phyloP scores from a whole-genome alignment of 2,888 invertebrate genomes.

The Thera obeliscata region DNA sequence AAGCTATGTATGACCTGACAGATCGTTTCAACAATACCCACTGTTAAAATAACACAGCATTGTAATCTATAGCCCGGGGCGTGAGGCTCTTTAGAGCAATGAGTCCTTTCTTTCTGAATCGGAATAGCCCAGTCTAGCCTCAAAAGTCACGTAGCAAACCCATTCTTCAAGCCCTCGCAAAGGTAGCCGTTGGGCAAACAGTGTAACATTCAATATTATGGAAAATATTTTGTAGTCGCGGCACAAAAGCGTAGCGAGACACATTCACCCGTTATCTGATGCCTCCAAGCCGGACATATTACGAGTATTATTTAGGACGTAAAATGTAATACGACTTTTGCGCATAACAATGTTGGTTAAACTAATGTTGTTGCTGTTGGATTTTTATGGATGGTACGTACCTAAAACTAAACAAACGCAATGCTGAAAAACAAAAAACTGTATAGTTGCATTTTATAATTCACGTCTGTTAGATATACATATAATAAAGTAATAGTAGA shows the following conservation, averaged over 20 bases:
- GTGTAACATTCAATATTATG: conserved; percentile 35
- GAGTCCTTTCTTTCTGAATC: conserved; percentile 9
- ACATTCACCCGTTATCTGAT: conserved; percentile 38
- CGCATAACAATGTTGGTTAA: conserved; percentile 33
- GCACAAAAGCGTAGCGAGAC: conserved; percentile 30
- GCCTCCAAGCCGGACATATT: conserved; percentile 41
- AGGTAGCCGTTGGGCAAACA: conserved; percentile 22
- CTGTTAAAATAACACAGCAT: too few species aligned
- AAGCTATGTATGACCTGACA: too few species aligned
- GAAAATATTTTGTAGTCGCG: conserved; percentile 35
- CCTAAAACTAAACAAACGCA: too few species aligned
- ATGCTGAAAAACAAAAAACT: neutral
- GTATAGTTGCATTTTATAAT: neutral
- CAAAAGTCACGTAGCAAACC: conserved; percentile 27
- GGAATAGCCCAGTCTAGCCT: conserved; percentile 13
- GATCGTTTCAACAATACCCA: too few species aligned
- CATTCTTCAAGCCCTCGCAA: conserved; percentile 22
- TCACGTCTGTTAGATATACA: too few species aligned
- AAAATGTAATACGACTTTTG: conserved; percentile 40
- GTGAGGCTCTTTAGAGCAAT: neutral
- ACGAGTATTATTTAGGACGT: conserved; percentile 37
- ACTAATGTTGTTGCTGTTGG: conserved; percentile 22
- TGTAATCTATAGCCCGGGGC: too few species aligned
- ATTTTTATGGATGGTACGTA: neutral
- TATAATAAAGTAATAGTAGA: too few species aligned